Evolutionary conservation across 2,113 vertebrate species (phyloP).

Genomic region (Gymnarchus niloticus): DNA sequence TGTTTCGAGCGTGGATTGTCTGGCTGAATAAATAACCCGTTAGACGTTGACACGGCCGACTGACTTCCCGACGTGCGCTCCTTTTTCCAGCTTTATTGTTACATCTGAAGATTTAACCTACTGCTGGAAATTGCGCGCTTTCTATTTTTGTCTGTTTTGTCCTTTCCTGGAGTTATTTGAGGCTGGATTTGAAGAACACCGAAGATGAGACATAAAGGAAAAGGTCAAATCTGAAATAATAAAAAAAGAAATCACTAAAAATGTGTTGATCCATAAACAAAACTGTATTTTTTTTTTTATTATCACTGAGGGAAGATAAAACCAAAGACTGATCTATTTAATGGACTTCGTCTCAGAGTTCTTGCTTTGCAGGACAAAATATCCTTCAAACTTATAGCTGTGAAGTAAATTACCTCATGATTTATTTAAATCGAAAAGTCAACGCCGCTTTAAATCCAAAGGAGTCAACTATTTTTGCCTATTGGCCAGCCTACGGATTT

Average conservation of each 20-base stretch:
- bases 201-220: conserved; percentile 39
- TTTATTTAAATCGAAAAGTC: conserved; percentile 54
- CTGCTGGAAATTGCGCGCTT: neutral
- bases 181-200: neutral
- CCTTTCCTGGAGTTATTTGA: conserved; percentile 27
- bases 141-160: conserved; percentile 12
- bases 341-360: conserved; percentile 36
- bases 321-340: conserved; percentile 62
- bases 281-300: conserved; percentile 18
- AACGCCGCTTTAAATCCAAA: conserved; percentile 52
- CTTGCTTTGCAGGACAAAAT: conserved; percentile 38
- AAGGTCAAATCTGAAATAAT: conserved; percentile 46
- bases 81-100: neutral
- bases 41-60: neutral
- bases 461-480: conserved; percentile 47
- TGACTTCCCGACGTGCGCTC: neutral
- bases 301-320: conserved; percentile 41
- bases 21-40: conserved; percentile 18
- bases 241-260: conserved; percentile 22
- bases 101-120: neutral
- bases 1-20: conserved; percentile 39
- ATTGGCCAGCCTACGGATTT: conserved; percentile 23
- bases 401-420: conserved; percentile 63
- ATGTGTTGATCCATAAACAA: conserved; percentile 42
- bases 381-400: conserved; percentile 31